Evolutionary conservation across 1,140 invertebrate species (phyloP).

Genomic region (Pararge aegeria): DNA sequence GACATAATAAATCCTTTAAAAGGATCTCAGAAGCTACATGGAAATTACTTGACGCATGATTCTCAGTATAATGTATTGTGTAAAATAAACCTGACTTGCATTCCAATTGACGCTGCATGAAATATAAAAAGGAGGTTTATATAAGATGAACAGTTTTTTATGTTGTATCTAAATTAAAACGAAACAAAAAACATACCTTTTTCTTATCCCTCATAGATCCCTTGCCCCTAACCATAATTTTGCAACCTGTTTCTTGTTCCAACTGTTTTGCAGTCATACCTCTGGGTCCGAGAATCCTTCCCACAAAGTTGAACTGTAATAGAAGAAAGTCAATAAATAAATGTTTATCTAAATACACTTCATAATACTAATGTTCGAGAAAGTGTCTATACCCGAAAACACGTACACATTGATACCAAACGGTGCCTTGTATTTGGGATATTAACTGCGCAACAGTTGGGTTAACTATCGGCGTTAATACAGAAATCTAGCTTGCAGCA

Average conservation of each 20-base stretch:
- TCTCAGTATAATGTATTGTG: slow-evolving; percentile 12
- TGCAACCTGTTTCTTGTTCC: slow-evolving; percentile 99
- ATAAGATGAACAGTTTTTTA: neutral
- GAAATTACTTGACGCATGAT: slow-evolving; percentile 24
- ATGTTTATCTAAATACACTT: no score
- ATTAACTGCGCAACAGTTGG: slow-evolving; percentile 51
- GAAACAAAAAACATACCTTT: slow-evolving; percentile 88
- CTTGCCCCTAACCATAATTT: slow-evolving; percentile 99
- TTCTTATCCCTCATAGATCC: slow-evolving; percentile 99
- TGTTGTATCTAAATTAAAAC: no score
- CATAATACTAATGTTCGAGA: neutral
- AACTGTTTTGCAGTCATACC: slow-evolving; percentile 99
- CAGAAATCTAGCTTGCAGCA: slow-evolving; percentile 58
- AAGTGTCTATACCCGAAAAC: neutral
- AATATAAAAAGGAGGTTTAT: slow-evolving; percentile 8
- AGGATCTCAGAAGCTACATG: slow-evolving; percentile 7
- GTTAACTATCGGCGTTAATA: slow-evolving; percentile 64
- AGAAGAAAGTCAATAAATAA: slow-evolving; percentile 55
- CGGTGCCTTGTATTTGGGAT: slow-evolving; percentile 26
- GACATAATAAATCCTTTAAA: slow-evolving; percentile 10
- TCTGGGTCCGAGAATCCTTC: slow-evolving; percentile 98
- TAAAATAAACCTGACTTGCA: slow-evolving; percentile 20
- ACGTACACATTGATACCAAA: slow-evolving; percentile 27
- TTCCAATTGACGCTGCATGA: slow-evolving; percentile 32
- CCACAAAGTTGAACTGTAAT: slow-evolving; percentile 99